Evolutionary conservation across 2,113 vertebrate genomes (phyloP).

Genomic region (Camelus bactrianus): DNA sequence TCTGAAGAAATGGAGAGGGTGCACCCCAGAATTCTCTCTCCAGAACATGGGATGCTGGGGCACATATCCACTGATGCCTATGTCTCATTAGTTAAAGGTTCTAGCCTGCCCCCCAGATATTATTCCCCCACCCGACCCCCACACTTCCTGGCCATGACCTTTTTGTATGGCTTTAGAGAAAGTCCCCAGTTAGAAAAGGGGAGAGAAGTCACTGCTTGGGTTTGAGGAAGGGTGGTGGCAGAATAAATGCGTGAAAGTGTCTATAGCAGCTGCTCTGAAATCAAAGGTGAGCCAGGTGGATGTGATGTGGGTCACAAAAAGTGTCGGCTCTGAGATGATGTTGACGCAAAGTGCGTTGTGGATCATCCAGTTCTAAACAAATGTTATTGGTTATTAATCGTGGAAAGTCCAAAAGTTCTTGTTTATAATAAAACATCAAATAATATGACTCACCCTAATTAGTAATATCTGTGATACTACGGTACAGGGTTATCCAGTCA

Average conservation of each 20-base stretch:
- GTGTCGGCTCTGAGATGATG: background rate
- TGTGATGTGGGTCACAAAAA: background rate
- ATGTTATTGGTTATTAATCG: background rate
- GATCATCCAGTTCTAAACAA: background rate
- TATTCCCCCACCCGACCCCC: background rate
- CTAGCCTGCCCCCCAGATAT: background rate
- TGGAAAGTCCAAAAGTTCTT: background rate
- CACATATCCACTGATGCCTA: background rate
- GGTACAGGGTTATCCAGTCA: background rate
- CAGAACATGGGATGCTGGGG: background rate
- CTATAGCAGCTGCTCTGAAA: background rate
- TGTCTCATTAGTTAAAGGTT: background rate
- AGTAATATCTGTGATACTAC: background rate
- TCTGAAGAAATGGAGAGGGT: background rate
- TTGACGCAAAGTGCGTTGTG: background rate
- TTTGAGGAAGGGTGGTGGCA: background rate
- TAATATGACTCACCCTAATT: background rate
- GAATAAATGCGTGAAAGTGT: background rate
- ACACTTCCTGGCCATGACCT: background rate
- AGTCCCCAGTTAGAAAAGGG: background rate
- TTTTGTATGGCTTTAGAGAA: background rate
- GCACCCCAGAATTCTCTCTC: background rate
- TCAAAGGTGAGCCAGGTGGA: background rate
- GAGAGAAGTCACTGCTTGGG: background rate
- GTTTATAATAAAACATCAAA: conserved; percentile 3